Evolutionary conservation across 2,888 invertebrate genomes (phyloP).

Genomic region (Lasius platythorax): DNA sequence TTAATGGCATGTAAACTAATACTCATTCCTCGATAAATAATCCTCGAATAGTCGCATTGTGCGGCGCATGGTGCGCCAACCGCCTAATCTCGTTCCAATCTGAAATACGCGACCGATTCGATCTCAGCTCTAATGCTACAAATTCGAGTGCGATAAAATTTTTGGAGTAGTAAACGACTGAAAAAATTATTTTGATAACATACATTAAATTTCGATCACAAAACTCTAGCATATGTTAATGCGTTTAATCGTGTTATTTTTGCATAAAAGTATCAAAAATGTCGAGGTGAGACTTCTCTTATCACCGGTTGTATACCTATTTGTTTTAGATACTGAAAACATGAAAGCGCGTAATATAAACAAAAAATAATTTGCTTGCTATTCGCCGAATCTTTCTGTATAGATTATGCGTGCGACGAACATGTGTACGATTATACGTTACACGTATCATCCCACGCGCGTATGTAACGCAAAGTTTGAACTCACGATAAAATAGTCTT

Average conservation of each 20-base stretch:
- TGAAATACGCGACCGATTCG: conserved; percentile 13
- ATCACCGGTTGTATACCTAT: neutral
- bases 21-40: neutral
- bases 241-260: conserved; percentile 2
- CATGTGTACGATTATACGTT: neutral
- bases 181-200: neutral
- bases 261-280: neutral
- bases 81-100: neutral
- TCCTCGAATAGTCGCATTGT: neutral
- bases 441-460: neutral
- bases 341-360: conserved; percentile 22
- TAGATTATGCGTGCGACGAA: neutral
- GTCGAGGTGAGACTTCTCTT: conserved; percentile 23
- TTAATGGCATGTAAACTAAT: conserved; percentile 8
- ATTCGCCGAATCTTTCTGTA: neutral
- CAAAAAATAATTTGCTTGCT: conserved; percentile 1
- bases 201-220: neutral
- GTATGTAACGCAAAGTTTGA: neutral
- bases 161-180: neutral
- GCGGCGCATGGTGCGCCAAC: neutral
- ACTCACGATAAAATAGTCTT: conserved; percentile 16
- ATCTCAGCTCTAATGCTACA: neutral
- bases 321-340: conserved; percentile 11
- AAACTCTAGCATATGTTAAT: neutral
- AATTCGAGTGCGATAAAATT: neutral